Conservation (phyloP, 2,797 vertebrate species). For the Mormyrops attenuatus region DNA sequence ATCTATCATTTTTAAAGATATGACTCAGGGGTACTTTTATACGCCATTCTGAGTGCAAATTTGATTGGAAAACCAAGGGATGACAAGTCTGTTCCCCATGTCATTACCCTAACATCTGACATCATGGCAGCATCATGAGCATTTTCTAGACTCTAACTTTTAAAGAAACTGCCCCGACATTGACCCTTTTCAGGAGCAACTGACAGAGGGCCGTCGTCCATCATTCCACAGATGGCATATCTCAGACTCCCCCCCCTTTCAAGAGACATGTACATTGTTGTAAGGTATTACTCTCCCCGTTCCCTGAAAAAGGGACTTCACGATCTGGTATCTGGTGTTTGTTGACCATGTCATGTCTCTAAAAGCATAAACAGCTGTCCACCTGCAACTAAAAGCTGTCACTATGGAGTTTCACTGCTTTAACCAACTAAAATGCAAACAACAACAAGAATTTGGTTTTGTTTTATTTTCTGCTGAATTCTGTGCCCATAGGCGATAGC, state of each 20-base stretch:
- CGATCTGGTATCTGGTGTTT: neutral
- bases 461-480: constrained; percentile 4
- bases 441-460: neutral
- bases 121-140: neutral
- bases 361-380: neutral
- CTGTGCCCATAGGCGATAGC: neutral
- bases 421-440: neutral
- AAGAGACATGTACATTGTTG: neutral
- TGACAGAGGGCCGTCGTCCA: neutral
- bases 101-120: neutral
- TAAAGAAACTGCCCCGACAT: constrained; percentile 16
- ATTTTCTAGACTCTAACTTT: constrained; percentile 4
- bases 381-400: neutral
- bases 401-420: neutral
- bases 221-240: neutral
- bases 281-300: neutral
- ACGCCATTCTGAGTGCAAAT: neutral
- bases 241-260: neutral
- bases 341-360: neutral
- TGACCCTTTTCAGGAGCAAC: constrained; percentile 10
- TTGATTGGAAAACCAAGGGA: neutral
- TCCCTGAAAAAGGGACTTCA: neutral
- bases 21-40: neutral
- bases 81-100: neutral
- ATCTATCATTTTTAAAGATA: neutral